Conservation (phyloP, 2,888 invertebrate genomes). For the Ceriagrion tenellum region DNA sequence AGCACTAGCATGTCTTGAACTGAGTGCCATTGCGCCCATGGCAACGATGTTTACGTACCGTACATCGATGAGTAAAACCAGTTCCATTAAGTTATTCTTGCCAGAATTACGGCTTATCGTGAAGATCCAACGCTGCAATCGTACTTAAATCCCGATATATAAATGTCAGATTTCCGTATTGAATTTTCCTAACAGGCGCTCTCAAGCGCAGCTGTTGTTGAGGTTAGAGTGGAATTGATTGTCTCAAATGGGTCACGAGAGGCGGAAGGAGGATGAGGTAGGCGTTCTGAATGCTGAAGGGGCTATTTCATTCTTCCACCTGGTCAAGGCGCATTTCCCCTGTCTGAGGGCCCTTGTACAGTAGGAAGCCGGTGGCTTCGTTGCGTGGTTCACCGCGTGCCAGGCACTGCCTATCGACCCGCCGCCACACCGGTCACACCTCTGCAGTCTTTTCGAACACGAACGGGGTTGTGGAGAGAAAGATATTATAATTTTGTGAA, state of each 20-base stretch:
- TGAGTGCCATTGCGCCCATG: constrained; percentile 25
- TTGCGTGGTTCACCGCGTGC: constrained; percentile 43
- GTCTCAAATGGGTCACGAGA: constrained; percentile 37
- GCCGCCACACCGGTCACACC: background rate
- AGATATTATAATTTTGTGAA: constrained; percentile 5
- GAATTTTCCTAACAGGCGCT: background rate
- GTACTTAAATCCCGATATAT: background rate
- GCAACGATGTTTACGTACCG: constrained; percentile 50
- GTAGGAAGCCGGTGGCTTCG: constrained; percentile 37
- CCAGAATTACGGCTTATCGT: background rate
- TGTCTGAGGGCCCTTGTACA: background rate
- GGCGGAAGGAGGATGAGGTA: background rate
- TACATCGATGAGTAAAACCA: no score
- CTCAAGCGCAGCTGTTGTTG: background rate
- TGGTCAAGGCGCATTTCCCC: background rate
- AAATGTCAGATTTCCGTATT: background rate
- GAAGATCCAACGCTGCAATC: background rate
- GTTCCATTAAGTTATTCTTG: background rate
- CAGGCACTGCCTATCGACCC: constrained; percentile 60
- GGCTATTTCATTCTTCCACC: background rate
- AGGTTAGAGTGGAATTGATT: constrained; percentile 10
- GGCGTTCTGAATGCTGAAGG: background rate
- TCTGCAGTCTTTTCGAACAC: constrained; percentile 52
- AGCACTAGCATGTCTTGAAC: background rate
- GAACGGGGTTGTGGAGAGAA: background rate